Base-by-base conservation (phyloP, 2,797 vertebrate genomes). In the Gouania willdenowi region DNA sequence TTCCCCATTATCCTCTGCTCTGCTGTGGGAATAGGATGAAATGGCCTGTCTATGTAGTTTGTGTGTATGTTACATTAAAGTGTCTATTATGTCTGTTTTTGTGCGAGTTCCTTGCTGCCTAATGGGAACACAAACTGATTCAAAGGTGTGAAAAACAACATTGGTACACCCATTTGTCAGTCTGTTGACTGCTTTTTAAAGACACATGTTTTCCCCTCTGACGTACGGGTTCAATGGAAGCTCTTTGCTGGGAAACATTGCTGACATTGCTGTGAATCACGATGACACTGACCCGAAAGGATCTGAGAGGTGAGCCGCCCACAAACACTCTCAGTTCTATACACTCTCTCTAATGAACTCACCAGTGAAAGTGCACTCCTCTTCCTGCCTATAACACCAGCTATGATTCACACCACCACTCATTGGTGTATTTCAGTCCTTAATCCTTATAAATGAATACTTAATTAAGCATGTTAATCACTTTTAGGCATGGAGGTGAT, bases 1-100 rank as follows among this genome's bases (percentile, higher is more conserved):
- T 81, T 83, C 58, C 74, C 80, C 82, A 88, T 89, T 90, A 90
- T 84, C 65, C 62, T 54, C 40, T 45, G 70, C 46, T 77, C 68
- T 67, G 72, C 47, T 57, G 63, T 53, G 74, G 51, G 50, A 79
- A 59, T 32, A 46, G 59, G 58, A 74, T 81, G n/a, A 84, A 85
- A 86, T 84, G 87, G 70, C 56, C 62, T 41, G 52, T 13, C 26
- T 33, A n/a, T n/a, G 48, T 6, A 14, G 19, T 47, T 47, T 17
- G 22, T 47, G 38, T 52, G 20, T 31, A 40, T 39, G 17, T 40
- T 34, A 34, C 26, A 49, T 59, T 36, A 27, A 8, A 16, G 5
- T 29, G 19, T 38, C 35, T n/a, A n/a, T n/a, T n/a, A n/a, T n/a
- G n/a, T 55, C 22, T 39, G 24, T 59, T 51, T 41, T 53, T 35